These are phyloP conservation scores for Characodon lateralis DNA, from an alignment of 2,797 vertebrate genomes.

Conservation along the genomic window DNA sequence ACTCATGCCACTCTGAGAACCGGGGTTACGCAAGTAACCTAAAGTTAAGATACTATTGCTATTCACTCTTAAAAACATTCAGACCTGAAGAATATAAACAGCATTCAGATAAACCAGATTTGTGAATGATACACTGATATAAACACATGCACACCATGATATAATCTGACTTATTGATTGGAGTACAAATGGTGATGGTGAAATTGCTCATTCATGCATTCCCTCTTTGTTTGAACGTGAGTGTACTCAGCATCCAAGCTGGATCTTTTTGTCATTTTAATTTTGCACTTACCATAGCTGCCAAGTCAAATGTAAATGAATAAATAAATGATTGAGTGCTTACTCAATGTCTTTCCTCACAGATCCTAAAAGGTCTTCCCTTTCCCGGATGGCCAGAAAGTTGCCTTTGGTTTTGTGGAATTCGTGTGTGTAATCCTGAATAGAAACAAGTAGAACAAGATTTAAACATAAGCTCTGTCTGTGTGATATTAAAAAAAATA, in stretches of 20 bases:
- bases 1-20: too few species aligned
- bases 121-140: background rate
- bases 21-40: too few species aligned
- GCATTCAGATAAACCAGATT: background rate
- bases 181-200: background rate
- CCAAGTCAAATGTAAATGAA: background rate
- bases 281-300: background rate
- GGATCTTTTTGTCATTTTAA: background rate
- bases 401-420: constrained; percentile 99
- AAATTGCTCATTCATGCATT: background rate
- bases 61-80: too few species aligned
- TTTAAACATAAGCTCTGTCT: background rate
- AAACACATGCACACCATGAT: background rate
- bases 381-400: constrained; percentile 93
- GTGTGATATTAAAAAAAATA: too few species aligned
- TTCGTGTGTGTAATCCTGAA: constrained; percentile 96
- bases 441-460: constrained; percentile 25
- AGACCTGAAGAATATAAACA: background rate
- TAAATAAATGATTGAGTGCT: constrained; percentile 70
- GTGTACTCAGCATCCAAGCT: background rate
- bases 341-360: constrained; percentile 98
- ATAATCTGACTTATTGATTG: background rate
- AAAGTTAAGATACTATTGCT: too few species aligned
- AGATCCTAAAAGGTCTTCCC: constrained; percentile 95
- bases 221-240: background rate